Percentiles rank a stretch among this genome's conserved stretches.
phyloP scores from a whole-genome alignment of 92 coral and sea anemone species.

The Desmophyllum pertusum region DNA sequence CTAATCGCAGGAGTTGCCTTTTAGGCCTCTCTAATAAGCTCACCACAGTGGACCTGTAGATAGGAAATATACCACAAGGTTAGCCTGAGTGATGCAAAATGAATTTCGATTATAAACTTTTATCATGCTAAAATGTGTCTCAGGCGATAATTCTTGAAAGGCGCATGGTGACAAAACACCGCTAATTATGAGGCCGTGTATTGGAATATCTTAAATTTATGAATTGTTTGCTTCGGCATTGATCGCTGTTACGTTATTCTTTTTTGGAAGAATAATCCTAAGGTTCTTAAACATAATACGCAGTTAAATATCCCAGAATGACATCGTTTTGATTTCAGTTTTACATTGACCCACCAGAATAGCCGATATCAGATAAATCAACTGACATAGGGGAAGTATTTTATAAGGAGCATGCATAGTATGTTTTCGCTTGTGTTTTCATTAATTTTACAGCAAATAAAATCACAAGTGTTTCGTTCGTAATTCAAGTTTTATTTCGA shows the following conservation, averaged over 20 bases:
- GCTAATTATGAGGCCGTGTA: conserved; percentile 4
- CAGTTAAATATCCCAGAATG: not conserved
- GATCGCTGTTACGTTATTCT: not conserved
- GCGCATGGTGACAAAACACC: conserved; percentile 1
- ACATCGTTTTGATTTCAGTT: not conserved
- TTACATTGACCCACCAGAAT: too few relatives aligned
- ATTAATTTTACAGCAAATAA: not conserved
- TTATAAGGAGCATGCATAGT: not conserved
- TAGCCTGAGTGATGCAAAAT: not conserved
- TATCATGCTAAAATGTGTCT: not conserved
- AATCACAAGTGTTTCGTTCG: not conserved
- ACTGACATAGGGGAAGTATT: not conserved
- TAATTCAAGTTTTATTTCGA: not conserved
- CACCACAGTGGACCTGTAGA: conserved; percentile 19
- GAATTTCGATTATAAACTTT: conserved; percentile 6
- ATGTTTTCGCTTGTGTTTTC: not conserved
- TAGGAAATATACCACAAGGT: conserved; percentile 3
- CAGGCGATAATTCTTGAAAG: conserved; percentile 6
- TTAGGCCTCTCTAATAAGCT: conserved; percentile 9
- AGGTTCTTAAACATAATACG: not conserved
- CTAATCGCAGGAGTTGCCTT: conserved; percentile 20
- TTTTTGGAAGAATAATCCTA: too few relatives aligned
- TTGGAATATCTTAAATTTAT: conserved; percentile 11
- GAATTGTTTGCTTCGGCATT: conserved; percentile 11
- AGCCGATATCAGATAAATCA: not conserved